Percentiles rank a stretch among this genome's conserved stretches.
These are phyloP conservation scores for Scaptomyza parva DNA, from an alignment of 2,888 invertebrate species.

Conservation along the genomic window DNA sequence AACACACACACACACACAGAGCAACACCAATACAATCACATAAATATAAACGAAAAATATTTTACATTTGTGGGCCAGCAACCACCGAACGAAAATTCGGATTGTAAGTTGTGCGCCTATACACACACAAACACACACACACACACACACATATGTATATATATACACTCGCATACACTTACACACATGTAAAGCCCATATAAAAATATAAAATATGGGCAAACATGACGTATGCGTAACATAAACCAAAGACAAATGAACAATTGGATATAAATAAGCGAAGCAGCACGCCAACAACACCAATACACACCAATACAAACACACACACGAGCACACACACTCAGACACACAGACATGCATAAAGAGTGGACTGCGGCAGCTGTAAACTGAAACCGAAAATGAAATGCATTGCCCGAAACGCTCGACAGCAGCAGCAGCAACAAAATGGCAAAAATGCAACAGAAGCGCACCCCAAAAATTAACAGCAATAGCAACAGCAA, in stretches of 20 bases:
- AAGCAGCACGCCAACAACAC: slow-evolving; percentile 37
- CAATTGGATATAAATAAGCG: slow-evolving; percentile 81
- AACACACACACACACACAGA: slow-evolving; percentile 34
- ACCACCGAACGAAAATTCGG: too few relatives aligned
- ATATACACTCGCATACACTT: too few relatives aligned
- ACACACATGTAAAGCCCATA: slow-evolving; percentile 28
- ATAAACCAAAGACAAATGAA: slow-evolving; percentile 80
- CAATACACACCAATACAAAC: slow-evolving; percentile 15
- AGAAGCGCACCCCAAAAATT: slow-evolving; percentile 72
- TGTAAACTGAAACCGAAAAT: slow-evolving; percentile 51
- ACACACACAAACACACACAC: slow-evolving; percentile 20
- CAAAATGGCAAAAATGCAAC: slow-evolving; percentile 70
- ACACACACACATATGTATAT: slow-evolving; percentile 23
- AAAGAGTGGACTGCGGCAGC: slow-evolving; percentile 33
- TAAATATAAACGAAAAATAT: slow-evolving; percentile 74
- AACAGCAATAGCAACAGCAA: slow-evolving; percentile 56
- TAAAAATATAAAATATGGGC: slow-evolving; percentile 76
- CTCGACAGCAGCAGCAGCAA: too few relatives aligned
- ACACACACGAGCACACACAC: slow-evolving; percentile 23
- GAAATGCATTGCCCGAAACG: slow-evolving; percentile 47
- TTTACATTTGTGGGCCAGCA: slow-evolving; percentile 70
- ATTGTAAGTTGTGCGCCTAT: slow-evolving; percentile 37
- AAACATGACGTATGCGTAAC: slow-evolving; percentile 80
- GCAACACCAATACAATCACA: too few relatives aligned
- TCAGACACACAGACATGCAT: slow-evolving; percentile 10